phyloP scores from a whole-genome alignment of 2,888 invertebrate species.

The Cheilosia grossa region DNA sequence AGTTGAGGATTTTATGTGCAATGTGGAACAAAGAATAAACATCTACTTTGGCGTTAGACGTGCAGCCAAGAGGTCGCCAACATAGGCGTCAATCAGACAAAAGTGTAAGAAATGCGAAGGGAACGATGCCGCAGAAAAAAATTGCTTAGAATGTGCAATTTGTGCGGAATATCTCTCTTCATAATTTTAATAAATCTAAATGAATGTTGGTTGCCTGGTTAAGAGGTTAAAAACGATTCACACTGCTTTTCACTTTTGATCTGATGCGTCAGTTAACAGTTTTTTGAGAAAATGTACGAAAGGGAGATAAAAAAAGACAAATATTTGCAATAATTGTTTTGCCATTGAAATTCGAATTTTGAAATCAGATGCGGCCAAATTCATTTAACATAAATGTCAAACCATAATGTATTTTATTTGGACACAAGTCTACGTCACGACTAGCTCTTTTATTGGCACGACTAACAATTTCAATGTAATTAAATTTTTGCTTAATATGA shows the following conservation, averaged over 20 bases:
- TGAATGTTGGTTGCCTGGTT: background rate
- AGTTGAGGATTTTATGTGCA: constrained; percentile 56
- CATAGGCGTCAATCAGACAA: constrained; percentile 68
- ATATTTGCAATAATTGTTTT: too few species aligned
- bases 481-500: too few species aligned
- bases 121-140: constrained; percentile 3
- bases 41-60: constrained; percentile 57
- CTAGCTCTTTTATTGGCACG: too few species aligned
- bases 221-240: background rate
- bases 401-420: too few species aligned
- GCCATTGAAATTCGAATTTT: too few species aligned
- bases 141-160: constrained; percentile 26
- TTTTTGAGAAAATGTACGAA: too few species aligned
- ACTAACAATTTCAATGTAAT: too few species aligned
- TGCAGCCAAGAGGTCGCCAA: constrained; percentile 71
- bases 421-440: too few species aligned
- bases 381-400: too few species aligned
- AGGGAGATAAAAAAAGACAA: too few species aligned
- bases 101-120: background rate
- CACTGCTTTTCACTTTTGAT: background rate
- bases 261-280: too few species aligned
- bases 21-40: constrained; percentile 1
- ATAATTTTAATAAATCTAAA: constrained; percentile 8
- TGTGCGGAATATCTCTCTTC: constrained; percentile 1
- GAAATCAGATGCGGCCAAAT: too few species aligned